These are phyloP conservation scores for Proisotoma minuta DNA, from an alignment of 2,888 invertebrate genomes.

Conservation along the genomic window DNA sequence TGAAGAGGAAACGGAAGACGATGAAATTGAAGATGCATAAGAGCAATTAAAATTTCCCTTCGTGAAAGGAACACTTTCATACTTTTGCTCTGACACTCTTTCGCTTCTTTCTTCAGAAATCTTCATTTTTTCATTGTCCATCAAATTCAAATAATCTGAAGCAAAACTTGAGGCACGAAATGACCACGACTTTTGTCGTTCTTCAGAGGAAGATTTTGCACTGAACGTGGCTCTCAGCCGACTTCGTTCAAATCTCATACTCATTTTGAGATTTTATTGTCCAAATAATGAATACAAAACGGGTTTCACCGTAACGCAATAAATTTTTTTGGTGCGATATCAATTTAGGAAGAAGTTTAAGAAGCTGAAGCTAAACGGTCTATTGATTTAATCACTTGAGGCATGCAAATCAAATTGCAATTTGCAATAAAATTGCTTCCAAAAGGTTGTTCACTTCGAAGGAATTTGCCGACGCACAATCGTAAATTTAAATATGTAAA, in stretches of 20 bases:
- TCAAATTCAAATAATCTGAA: conserved; percentile 45
- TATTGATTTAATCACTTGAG: too few species aligned
- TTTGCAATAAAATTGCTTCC: too few species aligned
- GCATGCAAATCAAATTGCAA: too few species aligned
- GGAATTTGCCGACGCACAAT: neutral
- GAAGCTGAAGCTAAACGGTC: too few species aligned
- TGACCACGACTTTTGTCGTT: conserved; percentile 30
- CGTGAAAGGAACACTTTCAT: too few species aligned
- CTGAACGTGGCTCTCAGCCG: conserved; percentile 37
- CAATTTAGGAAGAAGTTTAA: too few species aligned
- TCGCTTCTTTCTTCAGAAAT: neutral
- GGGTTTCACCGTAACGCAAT: neutral
- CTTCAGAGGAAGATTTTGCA: conserved; percentile 14
- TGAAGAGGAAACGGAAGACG: neutral
- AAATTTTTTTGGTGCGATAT: too few species aligned
- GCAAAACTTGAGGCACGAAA: conserved; percentile 45
- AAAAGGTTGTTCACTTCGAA: neutral
- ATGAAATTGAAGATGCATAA: neutral
- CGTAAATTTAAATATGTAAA: too few species aligned
- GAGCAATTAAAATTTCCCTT: conserved; percentile 1
- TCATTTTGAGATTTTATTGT: conserved; percentile 35
- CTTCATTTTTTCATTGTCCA: conserved; percentile 26
- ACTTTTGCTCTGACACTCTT: too few species aligned
- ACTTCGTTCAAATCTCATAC: conserved; percentile 45
- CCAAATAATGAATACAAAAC: neutral